phyloP scores from a whole-genome alignment of 2,113 vertebrate genomes.

The Hyla sarda region DNA sequence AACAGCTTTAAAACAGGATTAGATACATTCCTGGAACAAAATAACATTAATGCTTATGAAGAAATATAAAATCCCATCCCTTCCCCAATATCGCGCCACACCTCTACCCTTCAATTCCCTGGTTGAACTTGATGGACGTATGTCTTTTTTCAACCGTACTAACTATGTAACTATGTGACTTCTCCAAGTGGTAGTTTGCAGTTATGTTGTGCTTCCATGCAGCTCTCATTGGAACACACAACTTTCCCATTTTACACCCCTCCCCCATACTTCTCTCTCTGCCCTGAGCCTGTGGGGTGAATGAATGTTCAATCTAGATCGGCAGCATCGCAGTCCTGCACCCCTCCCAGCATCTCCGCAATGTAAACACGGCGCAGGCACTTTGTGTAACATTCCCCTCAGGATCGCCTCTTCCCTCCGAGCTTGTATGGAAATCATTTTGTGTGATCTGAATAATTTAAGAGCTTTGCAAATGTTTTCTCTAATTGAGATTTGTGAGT shows the following conservation, averaged over 20 bases:
- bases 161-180: no score
- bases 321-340: not conserved
- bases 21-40: no score
- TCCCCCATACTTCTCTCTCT: not conserved
- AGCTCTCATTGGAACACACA: not conserved
- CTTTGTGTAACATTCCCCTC: conserved; percentile 13
- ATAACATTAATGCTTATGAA: no score
- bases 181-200: no score
- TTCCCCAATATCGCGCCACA: no score
- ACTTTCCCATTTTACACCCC: not conserved
- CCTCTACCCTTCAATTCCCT: no score
- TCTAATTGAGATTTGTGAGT: conserved; percentile 50
- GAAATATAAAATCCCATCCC: no score
- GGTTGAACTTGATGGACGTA: no score
- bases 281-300: not conserved
- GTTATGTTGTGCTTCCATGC: not conserved
- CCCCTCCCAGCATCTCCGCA: not conserved
- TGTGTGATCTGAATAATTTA: conserved; percentile 54
- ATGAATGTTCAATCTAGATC: not conserved
- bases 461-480: conserved; percentile 45
- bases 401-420: conserved; percentile 5
- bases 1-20: no score
- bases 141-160: no score
- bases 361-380: conserved; percentile 45
- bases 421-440: conserved; percentile 48